Evolutionary conservation across 2,888 invertebrate genomes (phyloP), one percentile per base, ranked within the genome.

Genomic region (Oscheius sp.): DNA sequence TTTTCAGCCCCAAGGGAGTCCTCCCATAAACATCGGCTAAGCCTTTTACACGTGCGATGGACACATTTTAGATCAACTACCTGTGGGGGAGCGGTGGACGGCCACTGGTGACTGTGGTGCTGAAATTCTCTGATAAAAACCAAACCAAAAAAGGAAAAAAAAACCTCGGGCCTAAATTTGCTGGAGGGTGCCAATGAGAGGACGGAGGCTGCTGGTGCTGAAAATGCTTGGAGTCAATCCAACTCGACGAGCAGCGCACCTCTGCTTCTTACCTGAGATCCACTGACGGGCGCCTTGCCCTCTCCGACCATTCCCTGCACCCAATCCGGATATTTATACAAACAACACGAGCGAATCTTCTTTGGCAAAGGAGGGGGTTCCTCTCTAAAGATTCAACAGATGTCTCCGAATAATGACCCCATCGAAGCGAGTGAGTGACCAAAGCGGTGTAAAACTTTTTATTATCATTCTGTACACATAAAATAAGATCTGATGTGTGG

Each of bases 261-360:
- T 75, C 74, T 78, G 17, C 65, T 57, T 58, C 73, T 73, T 74
- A 79, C 78, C 78, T 76, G 78, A 20, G 45, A 27, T 29, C 68
- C 66, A 27, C 69, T 48, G 31, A 65, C 65, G 27, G 71, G 66
- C 12, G 73, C 55, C 31, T 66, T 53, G 4, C 73, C 76, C 71
- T 68, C 70, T 37, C 79, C 79, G 34, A 75, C 76, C 78, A 80
- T 76, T 46, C 78, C 78, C 71, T 84, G 83, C n/a, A 84, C 82
- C 84, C 83, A 84, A 39, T 83, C 83, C 39, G 84, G 84, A 61
- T 84, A 84, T 57, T 84, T 84, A 75, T 84, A 80, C 34, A 84
- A 74, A 70, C 84, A 84, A 53, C 84, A 84, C 10, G 82, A 78
- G 42, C 84, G 74, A 46, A 84, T 82, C 66, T 83, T 83, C 63